Conservation (phyloP, 2,113 vertebrate species). For the Hippoglossus stenolepis region DNA sequence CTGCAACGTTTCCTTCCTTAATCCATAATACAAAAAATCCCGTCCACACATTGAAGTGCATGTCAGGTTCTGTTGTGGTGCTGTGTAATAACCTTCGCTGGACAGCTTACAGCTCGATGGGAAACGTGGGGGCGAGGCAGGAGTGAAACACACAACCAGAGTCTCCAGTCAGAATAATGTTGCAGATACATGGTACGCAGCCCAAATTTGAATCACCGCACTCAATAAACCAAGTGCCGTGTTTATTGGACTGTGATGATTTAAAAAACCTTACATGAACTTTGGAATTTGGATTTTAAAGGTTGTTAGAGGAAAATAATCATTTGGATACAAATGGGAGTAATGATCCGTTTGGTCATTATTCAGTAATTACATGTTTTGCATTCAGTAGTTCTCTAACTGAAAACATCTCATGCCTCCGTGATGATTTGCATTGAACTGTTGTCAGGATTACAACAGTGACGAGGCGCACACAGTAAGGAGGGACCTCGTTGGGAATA, state of each 20-base stretch:
- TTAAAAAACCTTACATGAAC: background rate
- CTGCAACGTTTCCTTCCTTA: background rate
- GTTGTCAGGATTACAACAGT: background rate
- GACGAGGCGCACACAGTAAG: background rate
- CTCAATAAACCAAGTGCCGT: background rate
- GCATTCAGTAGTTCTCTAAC: background rate
- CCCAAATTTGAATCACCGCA: background rate
- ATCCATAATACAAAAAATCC: too few species aligned
- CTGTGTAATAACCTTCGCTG: background rate
- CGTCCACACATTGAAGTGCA: background rate
- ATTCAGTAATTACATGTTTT: background rate
- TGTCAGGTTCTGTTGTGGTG: background rate
- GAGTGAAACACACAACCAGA: too few species aligned
- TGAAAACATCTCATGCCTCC: background rate
- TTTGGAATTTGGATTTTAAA: slow-evolving; percentile 2
- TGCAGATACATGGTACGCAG: background rate
- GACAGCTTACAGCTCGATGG: background rate
- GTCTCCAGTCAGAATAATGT: background rate
- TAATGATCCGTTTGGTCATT: background rate
- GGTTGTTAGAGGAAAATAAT: background rate
- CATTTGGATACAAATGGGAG: background rate
- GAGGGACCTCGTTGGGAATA: background rate
- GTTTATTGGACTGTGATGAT: background rate
- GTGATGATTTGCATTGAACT: background rate
- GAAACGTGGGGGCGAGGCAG: background rate